phyloP scores from a whole-genome alignment of 2,113 vertebrate species.

The Nerophis ophidion region DNA sequence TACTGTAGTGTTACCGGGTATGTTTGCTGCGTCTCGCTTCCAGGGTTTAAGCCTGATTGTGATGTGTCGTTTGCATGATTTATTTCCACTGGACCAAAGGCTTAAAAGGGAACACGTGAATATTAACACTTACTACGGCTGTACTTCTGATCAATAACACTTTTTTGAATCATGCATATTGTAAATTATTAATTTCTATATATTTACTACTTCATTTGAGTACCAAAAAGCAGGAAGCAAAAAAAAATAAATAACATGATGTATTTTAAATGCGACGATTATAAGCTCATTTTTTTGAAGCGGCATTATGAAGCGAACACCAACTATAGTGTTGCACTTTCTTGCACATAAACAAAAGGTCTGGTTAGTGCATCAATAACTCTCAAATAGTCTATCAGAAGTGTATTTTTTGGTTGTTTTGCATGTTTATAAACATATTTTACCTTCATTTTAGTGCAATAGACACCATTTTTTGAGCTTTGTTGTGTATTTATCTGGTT shows the following conservation, averaged over 20 bases:
- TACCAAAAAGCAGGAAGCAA: slow-evolving; percentile 1
- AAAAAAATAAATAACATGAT: neutral
- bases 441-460: neutral
- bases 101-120: neutral
- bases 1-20: too few species aligned
- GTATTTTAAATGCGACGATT: too few species aligned
- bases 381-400: neutral
- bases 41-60: slow-evolving; percentile 15
- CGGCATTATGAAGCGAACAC: neutral
- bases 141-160: too few species aligned
- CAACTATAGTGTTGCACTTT: neutral
- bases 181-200: too few species aligned
- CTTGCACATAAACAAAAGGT: neutral
- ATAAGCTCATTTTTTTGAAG: too few species aligned
- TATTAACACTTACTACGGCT: too few species aligned
- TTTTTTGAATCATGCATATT: too few species aligned
- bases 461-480: slow-evolving; percentile 4
- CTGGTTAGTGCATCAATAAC: neutral
- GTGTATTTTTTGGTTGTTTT: slow-evolving; percentile 3
- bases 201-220: neutral
- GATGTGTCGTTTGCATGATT: slow-evolving; percentile 22
- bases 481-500: slow-evolving; percentile 7
- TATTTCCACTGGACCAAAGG: slow-evolving; percentile 27
- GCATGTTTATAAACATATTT: slow-evolving; percentile 7
- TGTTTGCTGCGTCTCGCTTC: slow-evolving; percentile 33